Evolutionary conservation across 2,797 vertebrate species (phyloP), one percentile per base, ranked within the genome.

Genomic region (Neosilurus mollespiculum): DNA sequence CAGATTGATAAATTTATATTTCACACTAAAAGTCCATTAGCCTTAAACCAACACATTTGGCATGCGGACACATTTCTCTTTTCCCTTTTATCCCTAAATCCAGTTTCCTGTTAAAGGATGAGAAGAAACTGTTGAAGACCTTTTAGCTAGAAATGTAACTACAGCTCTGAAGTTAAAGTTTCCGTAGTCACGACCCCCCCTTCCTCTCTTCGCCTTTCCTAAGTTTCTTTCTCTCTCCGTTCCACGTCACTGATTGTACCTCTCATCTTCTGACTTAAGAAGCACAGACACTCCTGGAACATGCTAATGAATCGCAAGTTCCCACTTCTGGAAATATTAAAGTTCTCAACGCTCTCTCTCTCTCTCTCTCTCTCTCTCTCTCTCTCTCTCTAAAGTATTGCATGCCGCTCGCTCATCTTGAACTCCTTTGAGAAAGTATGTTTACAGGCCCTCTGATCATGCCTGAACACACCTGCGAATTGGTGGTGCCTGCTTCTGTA

Each of bases 401-500:
- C 84, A 87, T 87, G 86, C 56, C 81, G 65, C 66, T 81, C 81
- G 65, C 66, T 81, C 43, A 84, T 70, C 61, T 81, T 82, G 59
- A 84, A 78, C 80, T 80, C 54, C 77, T 72, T 34, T 76, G 20
- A 71, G 56, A 62, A 4, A 9, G 51, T 72, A 54, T 43, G 62
- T 87, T 78, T 78, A 75, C 81, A 78, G 69, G 69, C 53, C 51
- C 20, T n/a, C 72, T 22, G 76, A 82, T 56, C 77, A 86, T 71
- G 77, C 73, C 61, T 78, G 69, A 82, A 84, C 20, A 54, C 75
- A 80, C 37, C 49, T 81, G 56, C 12, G 22, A 79, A 78, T 81
- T 51, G 83, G 81, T 81, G 86, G 84, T 83, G 84, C 82, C 84
- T 89, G 85, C 83, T 16, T 86, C 75, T 87, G 85, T 87, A 86